Evolutionary conservation across 2,888 invertebrate species (phyloP).

Genomic region (Scaptomyza tumidula): DNA sequence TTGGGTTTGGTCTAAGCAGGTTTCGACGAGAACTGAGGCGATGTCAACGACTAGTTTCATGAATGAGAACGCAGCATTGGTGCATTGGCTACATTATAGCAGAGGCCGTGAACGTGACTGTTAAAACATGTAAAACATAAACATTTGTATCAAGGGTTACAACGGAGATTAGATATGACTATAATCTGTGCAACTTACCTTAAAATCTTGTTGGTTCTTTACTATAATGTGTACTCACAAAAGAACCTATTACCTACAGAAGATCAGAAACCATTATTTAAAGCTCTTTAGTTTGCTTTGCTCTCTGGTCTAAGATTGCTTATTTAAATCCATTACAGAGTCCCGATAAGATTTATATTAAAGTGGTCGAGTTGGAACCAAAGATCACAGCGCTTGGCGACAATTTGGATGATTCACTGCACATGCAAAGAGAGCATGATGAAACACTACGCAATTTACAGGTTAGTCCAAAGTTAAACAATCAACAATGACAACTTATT

Average conservation of each 20-base stretch:
- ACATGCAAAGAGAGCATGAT: constrained; percentile 91
- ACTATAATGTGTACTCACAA: too few relatives aligned
- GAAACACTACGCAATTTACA: constrained; percentile 93
- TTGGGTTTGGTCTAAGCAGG: constrained; percentile 63
- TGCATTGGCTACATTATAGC: background rate
- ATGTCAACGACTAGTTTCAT: constrained; percentile 70
- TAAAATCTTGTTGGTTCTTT: background rate
- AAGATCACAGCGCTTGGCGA: constrained; percentile 92
- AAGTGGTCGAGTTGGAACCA: constrained; percentile 93
- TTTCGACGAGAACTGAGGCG: constrained; percentile 50
- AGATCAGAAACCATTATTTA: background rate
- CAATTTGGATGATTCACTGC: constrained; percentile 90
- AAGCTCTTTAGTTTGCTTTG: background rate
- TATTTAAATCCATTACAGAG: constrained; percentile 87
- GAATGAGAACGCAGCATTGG: constrained; percentile 61
- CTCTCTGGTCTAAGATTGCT: constrained; percentile 12
- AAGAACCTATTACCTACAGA: background rate
- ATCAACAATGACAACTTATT: background rate
- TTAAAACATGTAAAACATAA: constrained; percentile 19
- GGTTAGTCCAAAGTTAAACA: constrained; percentile 85
- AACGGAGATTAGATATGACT: constrained; percentile 1
- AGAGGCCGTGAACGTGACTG: constrained; percentile 52
- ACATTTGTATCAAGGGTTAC: constrained; percentile 20
- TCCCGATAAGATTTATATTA: constrained; percentile 92
- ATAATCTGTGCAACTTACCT: background rate